Percentiles rank a stretch among this genome's conserved stretches.
Evolutionary conservation across 2,888 invertebrate genomes (phyloP).

Genomic region (Eupithecia inturbata): DNA sequence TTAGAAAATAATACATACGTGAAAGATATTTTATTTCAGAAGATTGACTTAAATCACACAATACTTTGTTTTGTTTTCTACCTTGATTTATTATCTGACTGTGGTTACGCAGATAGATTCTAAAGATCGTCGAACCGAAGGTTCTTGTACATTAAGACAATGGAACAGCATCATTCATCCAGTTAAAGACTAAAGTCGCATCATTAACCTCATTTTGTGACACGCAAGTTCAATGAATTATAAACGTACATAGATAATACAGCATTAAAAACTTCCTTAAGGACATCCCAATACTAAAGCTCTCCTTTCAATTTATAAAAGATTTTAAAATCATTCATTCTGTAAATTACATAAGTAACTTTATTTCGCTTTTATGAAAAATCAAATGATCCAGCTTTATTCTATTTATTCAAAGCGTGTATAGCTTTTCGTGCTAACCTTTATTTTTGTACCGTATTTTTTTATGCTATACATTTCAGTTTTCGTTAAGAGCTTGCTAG

Average conservation of each 20-base stretch:
- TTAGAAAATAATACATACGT: too few species aligned
- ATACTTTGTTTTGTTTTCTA: too few species aligned
- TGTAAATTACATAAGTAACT: neutral
- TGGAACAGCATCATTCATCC: neutral
- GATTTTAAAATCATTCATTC: neutral
- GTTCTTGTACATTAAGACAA: neutral
- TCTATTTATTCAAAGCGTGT: neutral
- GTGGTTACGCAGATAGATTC: too few species aligned
- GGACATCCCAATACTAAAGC: neutral
- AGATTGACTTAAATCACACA: too few species aligned
- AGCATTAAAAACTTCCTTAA: neutral
- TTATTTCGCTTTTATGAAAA: neutral
- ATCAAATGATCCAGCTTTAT: neutral
- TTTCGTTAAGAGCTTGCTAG: neutral
- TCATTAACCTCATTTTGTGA: slow-evolving; percentile 5
- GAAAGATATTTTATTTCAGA: too few species aligned
- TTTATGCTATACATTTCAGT: neutral
- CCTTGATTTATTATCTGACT: too few species aligned
- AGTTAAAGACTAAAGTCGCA: neutral
- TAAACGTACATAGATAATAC: neutral
- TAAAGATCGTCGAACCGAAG: neutral
- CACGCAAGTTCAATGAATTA: neutral
- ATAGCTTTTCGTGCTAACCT: too few species aligned
- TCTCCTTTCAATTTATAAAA: neutral
- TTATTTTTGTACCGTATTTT: too few species aligned